These are phyloP conservation scores for Tenebrio molitor DNA, from an alignment of 1,140 invertebrate genomes.

Conservation along the genomic window DNA sequence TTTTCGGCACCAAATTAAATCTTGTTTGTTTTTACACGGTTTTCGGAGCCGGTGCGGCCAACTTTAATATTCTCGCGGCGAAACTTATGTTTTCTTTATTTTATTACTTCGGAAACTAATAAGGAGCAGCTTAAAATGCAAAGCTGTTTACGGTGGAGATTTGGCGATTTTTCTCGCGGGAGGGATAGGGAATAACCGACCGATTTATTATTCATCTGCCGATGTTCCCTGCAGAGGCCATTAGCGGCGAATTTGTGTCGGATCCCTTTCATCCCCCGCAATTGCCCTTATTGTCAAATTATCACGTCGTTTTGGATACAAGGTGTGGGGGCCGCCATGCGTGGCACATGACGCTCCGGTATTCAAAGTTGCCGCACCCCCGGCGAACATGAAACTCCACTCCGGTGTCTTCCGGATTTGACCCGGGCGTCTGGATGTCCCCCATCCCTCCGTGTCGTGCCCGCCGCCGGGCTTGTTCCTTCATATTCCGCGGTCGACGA, in stretches of 20 bases:
- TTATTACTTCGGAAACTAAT: constrained; percentile 37
- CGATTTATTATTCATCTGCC: constrained; percentile 45
- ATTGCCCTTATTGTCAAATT: constrained; percentile 42
- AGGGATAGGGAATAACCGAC: constrained; percentile 13
- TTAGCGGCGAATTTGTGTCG: constrained; percentile 34
- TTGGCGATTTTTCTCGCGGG: constrained; percentile 33
- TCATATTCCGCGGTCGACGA: constrained; percentile 30
- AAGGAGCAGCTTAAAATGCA: constrained; percentile 41
- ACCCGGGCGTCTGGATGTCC: constrained; percentile 41
- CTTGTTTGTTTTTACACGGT: constrained; percentile 28
- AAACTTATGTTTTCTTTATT: constrained; percentile 42
- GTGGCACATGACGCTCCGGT: constrained; percentile 42
- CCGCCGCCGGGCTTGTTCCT: constrained; percentile 30
- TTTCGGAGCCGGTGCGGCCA: constrained; percentile 13
- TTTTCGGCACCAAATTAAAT: constrained; percentile 35
- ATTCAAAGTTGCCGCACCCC: constrained; percentile 47
- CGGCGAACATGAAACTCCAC: constrained; percentile 49
- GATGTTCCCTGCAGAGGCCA: constrained; percentile 40
- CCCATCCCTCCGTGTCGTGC: constrained; percentile 22
- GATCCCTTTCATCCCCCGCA: constrained; percentile 34
- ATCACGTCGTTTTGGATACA: constrained; percentile 45
- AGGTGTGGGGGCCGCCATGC: constrained; percentile 27
- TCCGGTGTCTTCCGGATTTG: constrained; percentile 50
- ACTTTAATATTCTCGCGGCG: constrained; percentile 40
- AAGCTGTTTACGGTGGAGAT: constrained; percentile 39